Percentiles rank a stretch among this genome's conserved stretches.
Evolutionary conservation across 2,113 vertebrate genomes (phyloP).

Genomic region (Dasypus novemcinctus): DNA sequence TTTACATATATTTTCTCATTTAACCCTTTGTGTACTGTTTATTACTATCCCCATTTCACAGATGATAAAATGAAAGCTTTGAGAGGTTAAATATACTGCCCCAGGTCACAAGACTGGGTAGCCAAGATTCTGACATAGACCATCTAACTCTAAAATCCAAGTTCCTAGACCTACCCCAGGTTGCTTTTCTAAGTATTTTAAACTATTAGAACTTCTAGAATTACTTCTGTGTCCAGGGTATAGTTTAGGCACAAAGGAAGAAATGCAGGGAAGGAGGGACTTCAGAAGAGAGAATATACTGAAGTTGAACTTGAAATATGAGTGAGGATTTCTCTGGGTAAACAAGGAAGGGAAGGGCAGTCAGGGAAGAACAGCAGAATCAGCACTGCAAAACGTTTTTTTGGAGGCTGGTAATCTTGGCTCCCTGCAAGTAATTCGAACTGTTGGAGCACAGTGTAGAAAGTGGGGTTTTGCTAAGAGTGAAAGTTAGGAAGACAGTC

Average conservation of each 20-base stretch:
- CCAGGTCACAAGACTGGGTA: background rate
- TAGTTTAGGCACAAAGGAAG: background rate
- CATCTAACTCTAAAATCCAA: background rate
- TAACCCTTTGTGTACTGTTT: background rate
- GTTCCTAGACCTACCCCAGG: background rate
- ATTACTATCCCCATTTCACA: background rate
- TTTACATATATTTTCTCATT: constrained; percentile 1
- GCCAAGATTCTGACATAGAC: background rate
- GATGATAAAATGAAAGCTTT: background rate
- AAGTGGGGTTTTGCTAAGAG: background rate
- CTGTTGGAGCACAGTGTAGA: background rate
- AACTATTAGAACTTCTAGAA: background rate
- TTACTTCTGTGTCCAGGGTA: background rate
- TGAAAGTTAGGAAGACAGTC: background rate
- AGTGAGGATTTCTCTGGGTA: background rate
- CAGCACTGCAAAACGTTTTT: background rate
- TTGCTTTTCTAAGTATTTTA: background rate
- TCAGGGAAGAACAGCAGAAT: background rate
- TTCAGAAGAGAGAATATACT: background rate
- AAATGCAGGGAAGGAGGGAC: background rate
- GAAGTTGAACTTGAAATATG: background rate
- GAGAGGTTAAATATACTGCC: background rate
- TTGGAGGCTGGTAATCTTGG: background rate
- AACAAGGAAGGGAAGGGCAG: background rate
- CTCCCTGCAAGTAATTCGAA: background rate